Evolutionary conservation across 1,140 invertebrate genomes (phyloP), one percentile per base, ranked within the genome.

Genomic region (Zaprionus ghesquierei): DNA sequence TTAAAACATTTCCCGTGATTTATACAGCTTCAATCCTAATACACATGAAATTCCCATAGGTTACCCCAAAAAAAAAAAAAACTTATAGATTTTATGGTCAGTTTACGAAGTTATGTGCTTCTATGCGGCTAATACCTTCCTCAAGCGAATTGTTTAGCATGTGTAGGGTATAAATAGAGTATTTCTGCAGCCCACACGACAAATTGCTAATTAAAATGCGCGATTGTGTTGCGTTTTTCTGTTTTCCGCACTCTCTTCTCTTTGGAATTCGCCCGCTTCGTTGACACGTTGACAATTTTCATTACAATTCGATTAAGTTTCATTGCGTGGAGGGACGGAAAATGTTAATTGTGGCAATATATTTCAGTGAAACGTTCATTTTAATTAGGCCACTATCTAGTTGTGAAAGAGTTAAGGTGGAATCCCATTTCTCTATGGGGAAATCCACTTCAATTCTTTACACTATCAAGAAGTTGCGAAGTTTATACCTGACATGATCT

Each of bases 301-400:
- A 85, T 86, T 86, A 74, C 81, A 75, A 81, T 85, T 85, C 81
- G 81, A 85, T 85, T 81, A 86, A 66, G 78, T 77, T 81, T 64
- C 61, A 53, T 50, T 33, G 61, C 3, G 31, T 4, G 3, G 13
- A 13, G 5, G 53, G 22, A 38, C 59, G 29, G 13, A 64, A 46
- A 69, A 65, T 54, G 61, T 51, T 79, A 81, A 79, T 79, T 82
- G 65, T 49, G 41, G 3, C n/a, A 56, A 65, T 6, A n/a, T 44
- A 63, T 66, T 70, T 77, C 27, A 59, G 38, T 59, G 50, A 20
- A 74, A 75, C 58, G 46, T 10, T 44, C 22, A 38, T 15, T 25
- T 53, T 38, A 61, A 65, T 81, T 53, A 58, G 64, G 44, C 2
- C 10, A 29, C 12, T 8, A 72, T 59, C 46, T 15, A 56, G 50